These are phyloP conservation scores for Leptodactylus fallax DNA, from an alignment of 2,797 vertebrate genomes.

Conservation along the genomic window DNA sequence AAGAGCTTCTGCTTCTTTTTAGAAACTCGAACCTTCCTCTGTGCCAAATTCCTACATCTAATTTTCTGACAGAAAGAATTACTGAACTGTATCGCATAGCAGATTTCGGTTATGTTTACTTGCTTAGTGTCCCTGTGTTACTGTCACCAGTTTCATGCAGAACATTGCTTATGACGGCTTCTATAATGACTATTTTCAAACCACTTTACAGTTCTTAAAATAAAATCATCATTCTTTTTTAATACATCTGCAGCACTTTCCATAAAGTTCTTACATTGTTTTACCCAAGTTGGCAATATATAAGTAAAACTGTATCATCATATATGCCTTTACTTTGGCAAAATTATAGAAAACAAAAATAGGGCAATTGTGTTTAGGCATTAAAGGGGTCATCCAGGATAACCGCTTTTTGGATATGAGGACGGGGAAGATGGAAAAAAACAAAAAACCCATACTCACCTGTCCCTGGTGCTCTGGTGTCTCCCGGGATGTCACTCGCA, in stretches of 20 bases:
- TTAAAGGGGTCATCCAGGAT: too few relatives aligned
- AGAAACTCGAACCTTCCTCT: not conserved
- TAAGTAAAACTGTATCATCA: too few relatives aligned
- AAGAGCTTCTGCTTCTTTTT: constrained; percentile 8
- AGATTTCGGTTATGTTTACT: not conserved
- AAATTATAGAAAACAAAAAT: too few relatives aligned
- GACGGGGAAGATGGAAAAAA: too few relatives aligned
- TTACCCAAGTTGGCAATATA: not conserved
- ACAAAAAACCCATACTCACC: too few relatives aligned
- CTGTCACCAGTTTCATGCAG: not conserved
- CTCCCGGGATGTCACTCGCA: too few relatives aligned
- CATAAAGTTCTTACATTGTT: not conserved
- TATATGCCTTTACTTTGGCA: too few relatives aligned
- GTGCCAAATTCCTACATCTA: not conserved
- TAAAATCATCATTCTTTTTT: not conserved
- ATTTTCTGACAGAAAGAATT: constrained; percentile 4
- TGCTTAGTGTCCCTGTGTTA: constrained; percentile 1
- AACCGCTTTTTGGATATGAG: too few relatives aligned
- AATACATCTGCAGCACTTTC: not conserved
- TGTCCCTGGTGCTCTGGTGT: too few relatives aligned
- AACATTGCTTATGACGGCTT: not conserved
- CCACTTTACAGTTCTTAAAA: not conserved
- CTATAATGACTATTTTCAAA: not conserved
- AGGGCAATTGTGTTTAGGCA: too few relatives aligned
- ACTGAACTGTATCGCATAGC: not conserved